Percentiles rank a stretch among this genome's conserved stretches.
Evolutionary conservation across 2,888 invertebrate species (phyloP).

Genomic region (Melolontha melolontha): DNA sequence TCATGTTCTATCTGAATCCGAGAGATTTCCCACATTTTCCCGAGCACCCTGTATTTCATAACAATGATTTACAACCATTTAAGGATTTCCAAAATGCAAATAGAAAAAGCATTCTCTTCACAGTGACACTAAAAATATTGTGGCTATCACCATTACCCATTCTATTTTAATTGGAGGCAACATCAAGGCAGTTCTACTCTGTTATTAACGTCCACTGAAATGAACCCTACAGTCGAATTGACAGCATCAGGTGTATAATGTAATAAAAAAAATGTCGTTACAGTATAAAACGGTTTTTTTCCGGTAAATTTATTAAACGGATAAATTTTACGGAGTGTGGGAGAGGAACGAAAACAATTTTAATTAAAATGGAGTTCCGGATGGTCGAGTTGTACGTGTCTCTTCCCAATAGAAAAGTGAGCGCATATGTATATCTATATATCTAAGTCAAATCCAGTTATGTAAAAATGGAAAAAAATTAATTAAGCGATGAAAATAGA

Average conservation of each 20-base stretch:
- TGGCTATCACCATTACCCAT: not conserved
- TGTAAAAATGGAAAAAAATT: too few relatives aligned
- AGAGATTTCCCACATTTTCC: too few relatives aligned
- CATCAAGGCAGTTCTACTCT: slow-evolving; percentile 1
- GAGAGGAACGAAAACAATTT: slow-evolving; percentile 11
- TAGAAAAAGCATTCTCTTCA: not conserved
- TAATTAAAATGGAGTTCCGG: slow-evolving; percentile 24
- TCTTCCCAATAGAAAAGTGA: too few relatives aligned
- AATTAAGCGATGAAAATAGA: too few relatives aligned
- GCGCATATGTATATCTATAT: too few relatives aligned
- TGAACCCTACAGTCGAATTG: slow-evolving; percentile 21
- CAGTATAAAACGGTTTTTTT: slow-evolving; percentile 14
- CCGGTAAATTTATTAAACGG: slow-evolving; percentile 19
- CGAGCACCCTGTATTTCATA: too few relatives aligned
- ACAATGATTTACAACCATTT: too few relatives aligned
- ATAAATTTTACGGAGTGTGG: slow-evolving; percentile 9
- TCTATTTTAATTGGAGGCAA: slow-evolving; percentile 15
- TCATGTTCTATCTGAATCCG: too few relatives aligned
- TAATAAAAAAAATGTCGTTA: slow-evolving; percentile 3
- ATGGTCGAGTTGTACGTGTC: not conserved
- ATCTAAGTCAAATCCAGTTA: too few relatives aligned
- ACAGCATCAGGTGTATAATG: slow-evolving; percentile 23
- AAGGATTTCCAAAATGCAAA: too few relatives aligned
- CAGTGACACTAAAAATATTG: slow-evolving; percentile 8
- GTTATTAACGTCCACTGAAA: slow-evolving; percentile 3